phyloP scores from a whole-genome alignment of 2,113 vertebrate species.

The Crotalus horridus region DNA sequence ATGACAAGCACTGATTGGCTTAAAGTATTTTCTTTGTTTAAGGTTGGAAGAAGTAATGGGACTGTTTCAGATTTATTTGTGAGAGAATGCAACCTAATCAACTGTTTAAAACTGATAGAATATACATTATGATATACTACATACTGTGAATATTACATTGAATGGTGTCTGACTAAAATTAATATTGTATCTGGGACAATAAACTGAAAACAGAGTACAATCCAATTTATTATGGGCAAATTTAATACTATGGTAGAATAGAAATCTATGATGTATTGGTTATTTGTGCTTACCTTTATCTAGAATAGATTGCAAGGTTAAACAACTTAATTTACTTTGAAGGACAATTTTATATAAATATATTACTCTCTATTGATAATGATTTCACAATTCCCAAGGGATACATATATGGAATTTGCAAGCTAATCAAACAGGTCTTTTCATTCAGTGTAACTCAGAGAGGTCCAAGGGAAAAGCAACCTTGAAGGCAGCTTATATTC shows the following conservation, averaged over 20 bases:
- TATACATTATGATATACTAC: constrained; percentile 17
- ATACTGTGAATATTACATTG: constrained; percentile 35
- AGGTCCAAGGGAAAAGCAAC: background rate
- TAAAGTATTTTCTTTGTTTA: background rate
- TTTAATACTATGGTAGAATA: constrained; percentile 61
- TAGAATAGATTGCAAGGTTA: constrained; percentile 42
- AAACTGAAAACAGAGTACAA: constrained; percentile 60
- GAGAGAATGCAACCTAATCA: background rate
- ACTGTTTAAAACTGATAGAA: background rate
- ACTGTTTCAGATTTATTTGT: background rate
- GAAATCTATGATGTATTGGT: constrained; percentile 63
- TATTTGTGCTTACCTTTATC: constrained; percentile 62
- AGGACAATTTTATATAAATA: constrained; percentile 54
- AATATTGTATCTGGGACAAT: constrained; percentile 57
- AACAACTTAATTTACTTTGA: constrained; percentile 56
- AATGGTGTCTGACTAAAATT: constrained; percentile 54
- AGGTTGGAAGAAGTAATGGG: background rate
- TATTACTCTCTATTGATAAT: constrained; percentile 45
- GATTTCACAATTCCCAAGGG: constrained; percentile 44
- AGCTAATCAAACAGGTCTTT: constrained; percentile 32
- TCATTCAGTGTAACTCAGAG: constrained; percentile 17
- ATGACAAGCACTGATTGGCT: background rate
- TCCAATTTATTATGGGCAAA: constrained; percentile 56
- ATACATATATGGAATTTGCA: constrained; percentile 33
- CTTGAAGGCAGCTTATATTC: background rate